A percentile compares a stretch with the other conserved stretches of the same genome.
These are phyloP conservation scores for Clarias laeviceps DNA, from an alignment of 2,797 vertebrate genomes.

Conservation along the genomic window DNA sequence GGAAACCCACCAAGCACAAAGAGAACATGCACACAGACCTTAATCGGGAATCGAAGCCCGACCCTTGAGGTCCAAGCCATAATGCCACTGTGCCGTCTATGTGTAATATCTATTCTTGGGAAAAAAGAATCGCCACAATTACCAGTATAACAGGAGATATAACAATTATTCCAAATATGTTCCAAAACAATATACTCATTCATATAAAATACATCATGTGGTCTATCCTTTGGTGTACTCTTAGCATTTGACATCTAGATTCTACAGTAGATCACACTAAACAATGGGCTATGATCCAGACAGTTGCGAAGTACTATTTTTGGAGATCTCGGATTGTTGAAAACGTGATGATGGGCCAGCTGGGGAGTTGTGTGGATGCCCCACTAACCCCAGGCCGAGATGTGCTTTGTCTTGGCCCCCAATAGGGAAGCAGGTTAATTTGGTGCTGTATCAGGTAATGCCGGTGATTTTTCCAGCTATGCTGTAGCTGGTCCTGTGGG, in stretches of 20 bases:
- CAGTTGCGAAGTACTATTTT: background rate
- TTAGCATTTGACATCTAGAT: background rate
- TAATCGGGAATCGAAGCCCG: no score
- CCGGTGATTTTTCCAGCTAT: constrained; percentile 64
- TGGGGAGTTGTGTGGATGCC: constrained; percentile 32
- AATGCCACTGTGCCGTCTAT: background rate
- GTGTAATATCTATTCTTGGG: background rate
- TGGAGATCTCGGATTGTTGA: constrained; percentile 11
- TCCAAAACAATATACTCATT: background rate
- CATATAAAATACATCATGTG: background rate
- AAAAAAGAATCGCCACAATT: background rate
- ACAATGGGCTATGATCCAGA: constrained; percentile 14
- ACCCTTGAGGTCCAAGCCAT: no score
- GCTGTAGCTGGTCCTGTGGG: constrained; percentile 66
- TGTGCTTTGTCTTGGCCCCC: constrained; percentile 65
- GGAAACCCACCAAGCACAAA: no score
- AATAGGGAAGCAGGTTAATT: constrained; percentile 71
- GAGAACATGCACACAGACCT: no score
- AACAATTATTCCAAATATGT: background rate
- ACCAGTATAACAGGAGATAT: background rate
- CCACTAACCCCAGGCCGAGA: constrained; percentile 41
- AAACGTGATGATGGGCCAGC: constrained; percentile 11
- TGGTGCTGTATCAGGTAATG: constrained; percentile 72
- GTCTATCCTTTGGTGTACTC: background rate
- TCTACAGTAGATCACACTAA: constrained; percentile 1